phyloP scores from a whole-genome alignment of 2,888 invertebrate genomes.

The Phoenoteleia sp. region DNA sequence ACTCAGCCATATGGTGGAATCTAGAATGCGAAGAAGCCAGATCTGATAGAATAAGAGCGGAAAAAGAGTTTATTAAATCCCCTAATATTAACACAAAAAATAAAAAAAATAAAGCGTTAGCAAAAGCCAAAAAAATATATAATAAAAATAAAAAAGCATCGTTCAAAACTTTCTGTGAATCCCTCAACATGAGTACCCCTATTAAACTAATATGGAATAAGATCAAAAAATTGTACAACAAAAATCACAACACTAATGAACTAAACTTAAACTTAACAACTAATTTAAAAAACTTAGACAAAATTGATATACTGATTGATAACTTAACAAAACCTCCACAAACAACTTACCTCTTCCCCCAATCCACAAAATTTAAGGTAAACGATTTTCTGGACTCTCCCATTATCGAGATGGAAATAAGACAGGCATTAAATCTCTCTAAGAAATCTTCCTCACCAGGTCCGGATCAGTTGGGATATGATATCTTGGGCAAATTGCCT shows the following conservation, averaged over 20 bases:
- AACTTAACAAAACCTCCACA: background rate
- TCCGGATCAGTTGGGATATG: no score
- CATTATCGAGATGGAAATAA: no score
- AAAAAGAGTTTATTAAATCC: background rate
- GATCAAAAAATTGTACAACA: background rate
- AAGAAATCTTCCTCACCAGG: no score
- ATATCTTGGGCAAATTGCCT: no score
- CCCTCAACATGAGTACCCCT: background rate
- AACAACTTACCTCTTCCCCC: background rate
- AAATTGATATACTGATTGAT: no score
- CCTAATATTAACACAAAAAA: background rate
- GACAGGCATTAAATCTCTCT: no score
- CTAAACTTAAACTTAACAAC: background rate
- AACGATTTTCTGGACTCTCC: no score
- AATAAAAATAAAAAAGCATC: background rate
- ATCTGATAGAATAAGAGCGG: background rate
- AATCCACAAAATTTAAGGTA: no score
- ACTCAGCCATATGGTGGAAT: no score
- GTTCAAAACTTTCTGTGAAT: background rate
- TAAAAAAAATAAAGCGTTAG: background rate
- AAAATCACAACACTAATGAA: background rate
- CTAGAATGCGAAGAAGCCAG: no score
- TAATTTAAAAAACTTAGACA: background rate
- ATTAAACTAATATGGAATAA: background rate
- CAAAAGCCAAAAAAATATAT: background rate